Base-by-base conservation (phyloP, 2,797 vertebrate species). In the Serranus cabrilla region DNA sequence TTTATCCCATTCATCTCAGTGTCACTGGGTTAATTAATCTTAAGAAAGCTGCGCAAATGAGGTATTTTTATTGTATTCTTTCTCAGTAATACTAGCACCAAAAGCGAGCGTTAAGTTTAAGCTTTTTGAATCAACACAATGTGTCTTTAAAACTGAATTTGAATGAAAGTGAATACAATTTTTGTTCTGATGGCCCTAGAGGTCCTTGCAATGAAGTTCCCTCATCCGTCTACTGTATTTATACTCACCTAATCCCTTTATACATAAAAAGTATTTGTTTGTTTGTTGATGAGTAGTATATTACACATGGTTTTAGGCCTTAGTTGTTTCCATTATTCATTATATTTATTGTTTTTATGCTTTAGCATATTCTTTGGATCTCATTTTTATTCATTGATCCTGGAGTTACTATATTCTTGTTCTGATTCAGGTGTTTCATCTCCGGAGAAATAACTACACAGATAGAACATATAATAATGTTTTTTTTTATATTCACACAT, bases 361-460 rank as follows among this genome's bases (percentile, higher is more conserved):
- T 27, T 63, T 21, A 42, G 23, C 13, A 9, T 70, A 8, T 34
- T 55, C 50, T 37, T 20, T 39, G 20, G 6, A 40, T 51, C 20
- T 78, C 4, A 23, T 56, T 69, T 46, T 3, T 20, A 27, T 63
- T 46, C 23, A 45, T 54, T 42, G 34, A 34, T 46, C 20, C 10
- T 8, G 14, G 13, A 51, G 2, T 25, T n/a, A 20, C 20, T 20
- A n/a, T 14, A 20, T 49, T 27, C 17, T 56, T 46, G 0, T 42
- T 69, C 43, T 81, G 43, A 21, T 56, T 45, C 43, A 50, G 17
- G 2, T 56, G 14, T 59, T 57, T 46, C 18, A 25, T 40, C n/a
- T 34, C 8, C 0, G 17, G 23, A 52, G 39, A 47, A 46, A 59
- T 23, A 65, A 25, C 16, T 49, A 37, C 25, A 14, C 16, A n/a